Percentiles rank a stretch among this genome's conserved stretches.
phyloP scores from a whole-genome alignment of 2,113 vertebrate species.

The Callospermophilus lateralis region DNA sequence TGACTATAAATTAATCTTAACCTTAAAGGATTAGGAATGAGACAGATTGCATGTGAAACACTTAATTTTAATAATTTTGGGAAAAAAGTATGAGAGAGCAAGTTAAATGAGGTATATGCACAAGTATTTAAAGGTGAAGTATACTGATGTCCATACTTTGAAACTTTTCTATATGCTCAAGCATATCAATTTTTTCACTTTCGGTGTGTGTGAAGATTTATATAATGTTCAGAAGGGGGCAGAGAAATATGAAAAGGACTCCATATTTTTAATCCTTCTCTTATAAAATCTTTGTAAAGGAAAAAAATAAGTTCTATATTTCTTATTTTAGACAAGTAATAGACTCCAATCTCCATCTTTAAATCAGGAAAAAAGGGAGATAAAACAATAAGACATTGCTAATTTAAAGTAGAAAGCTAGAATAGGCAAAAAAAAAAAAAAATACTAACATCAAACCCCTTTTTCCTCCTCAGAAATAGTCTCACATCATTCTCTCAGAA shows the following conservation, averaged over 20 bases:
- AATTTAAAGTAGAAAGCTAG: conserved; percentile 8
- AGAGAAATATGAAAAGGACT: not conserved
- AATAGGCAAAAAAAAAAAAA: not conserved
- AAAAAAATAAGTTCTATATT: conserved; percentile 37
- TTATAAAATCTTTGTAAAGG: conserved; percentile 37
- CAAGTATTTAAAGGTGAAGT: not conserved
- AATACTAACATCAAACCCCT: not conserved
- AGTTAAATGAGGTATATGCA: not conserved
- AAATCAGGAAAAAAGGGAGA: not conserved
- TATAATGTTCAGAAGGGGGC: not conserved
- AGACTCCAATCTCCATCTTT: conserved; percentile 38
- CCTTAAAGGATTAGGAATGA: conserved; percentile 20
- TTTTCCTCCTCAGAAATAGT: not conserved
- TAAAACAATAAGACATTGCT: conserved; percentile 31
- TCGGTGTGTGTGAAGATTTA: conserved; percentile 1
- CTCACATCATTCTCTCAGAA: not conserved
- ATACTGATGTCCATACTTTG: not conserved
- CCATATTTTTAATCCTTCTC: conserved; percentile 33
- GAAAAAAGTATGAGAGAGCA: not conserved
- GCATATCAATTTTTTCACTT: not conserved
- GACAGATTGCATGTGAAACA: not conserved
- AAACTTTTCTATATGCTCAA: not conserved
- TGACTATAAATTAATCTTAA: not conserved
- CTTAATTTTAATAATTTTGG: conserved; percentile 8
- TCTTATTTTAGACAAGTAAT: not conserved